phyloP scores from a whole-genome alignment of 2,797 vertebrate genomes.

The Columba guinea region DNA sequence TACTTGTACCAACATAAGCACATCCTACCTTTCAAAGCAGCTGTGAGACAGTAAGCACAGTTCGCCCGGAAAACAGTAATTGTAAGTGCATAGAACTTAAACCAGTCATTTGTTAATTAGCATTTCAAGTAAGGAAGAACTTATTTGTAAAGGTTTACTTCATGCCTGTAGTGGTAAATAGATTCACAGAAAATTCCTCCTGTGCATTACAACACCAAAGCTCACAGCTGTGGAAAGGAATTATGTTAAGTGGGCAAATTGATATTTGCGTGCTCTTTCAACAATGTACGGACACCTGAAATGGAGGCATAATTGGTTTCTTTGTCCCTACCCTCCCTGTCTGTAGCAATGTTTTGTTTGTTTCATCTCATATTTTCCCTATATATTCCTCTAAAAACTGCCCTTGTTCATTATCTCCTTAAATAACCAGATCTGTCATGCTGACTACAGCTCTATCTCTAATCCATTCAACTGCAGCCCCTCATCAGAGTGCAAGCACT shows the following conservation, averaged over 20 bases:
- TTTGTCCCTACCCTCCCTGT: not conserved
- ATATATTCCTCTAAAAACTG: not conserved
- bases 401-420: slow-evolving; percentile 1
- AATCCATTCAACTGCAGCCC: slow-evolving; percentile 4
- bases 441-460: not conserved
- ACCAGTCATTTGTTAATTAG: not conserved
- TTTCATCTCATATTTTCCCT: not conserved
- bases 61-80: not conserved
- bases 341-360: not conserved
- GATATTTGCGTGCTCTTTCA: not conserved
- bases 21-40: not conserved
- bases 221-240: not conserved
- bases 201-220: not conserved
- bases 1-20: not conserved
- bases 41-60: not conserved
- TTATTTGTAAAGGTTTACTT: slow-evolving; percentile 8
- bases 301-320: not conserved
- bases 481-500: slow-evolving; percentile 19
- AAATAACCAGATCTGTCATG: not conserved
- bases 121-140: not conserved
- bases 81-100: not conserved
- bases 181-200: not conserved
- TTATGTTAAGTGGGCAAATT: not conserved
- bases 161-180: not conserved
- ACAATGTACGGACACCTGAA: not conserved